Conservation (phyloP, 2,797 vertebrate species). For the Hoplostethus atlanticus region DNA sequence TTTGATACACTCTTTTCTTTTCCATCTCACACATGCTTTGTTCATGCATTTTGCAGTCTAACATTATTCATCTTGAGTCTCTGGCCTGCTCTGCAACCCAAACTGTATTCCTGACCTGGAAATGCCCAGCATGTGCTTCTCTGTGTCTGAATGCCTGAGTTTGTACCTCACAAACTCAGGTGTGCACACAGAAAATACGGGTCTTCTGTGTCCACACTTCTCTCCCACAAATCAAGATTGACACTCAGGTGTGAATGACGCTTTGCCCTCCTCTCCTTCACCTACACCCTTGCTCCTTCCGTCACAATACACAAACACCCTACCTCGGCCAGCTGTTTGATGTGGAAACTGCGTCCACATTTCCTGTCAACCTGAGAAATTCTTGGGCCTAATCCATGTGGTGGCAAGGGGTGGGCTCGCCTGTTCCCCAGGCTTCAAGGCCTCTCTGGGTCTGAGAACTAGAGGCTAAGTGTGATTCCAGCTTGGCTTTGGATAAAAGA, state of each 20-base stretch:
- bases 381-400: conserved; percentile 51
- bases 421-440: conserved; percentile 39
- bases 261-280: conserved; percentile 63
- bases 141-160: conserved; percentile 41
- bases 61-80: neutral
- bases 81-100: neutral
- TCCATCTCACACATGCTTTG: neutral
- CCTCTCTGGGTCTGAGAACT: conserved; percentile 59
- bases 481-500: conserved; percentile 64
- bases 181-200: conserved; percentile 63
- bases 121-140: conserved; percentile 55
- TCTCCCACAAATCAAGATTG: conserved; percentile 54
- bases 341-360: conserved; percentile 74
- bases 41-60: neutral
- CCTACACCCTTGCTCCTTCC: conserved; percentile 57
- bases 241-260: conserved; percentile 82
- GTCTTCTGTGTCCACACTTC: conserved; percentile 65
- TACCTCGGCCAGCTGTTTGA: conserved; percentile 73
- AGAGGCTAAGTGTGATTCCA: conserved; percentile 66
- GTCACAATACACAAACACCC: conserved; percentile 78
- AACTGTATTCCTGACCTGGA: conserved; percentile 6
- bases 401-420: conserved; percentile 22
- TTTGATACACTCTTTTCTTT: too few relatives aligned
- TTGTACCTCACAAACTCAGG: conserved; percentile 56
- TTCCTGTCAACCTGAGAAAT: conserved; percentile 72